Evolutionary conservation across 2,113 vertebrate genomes (phyloP), one percentile per base, ranked within the genome.

Genomic region (Chrysochloris asiatica): DNA sequence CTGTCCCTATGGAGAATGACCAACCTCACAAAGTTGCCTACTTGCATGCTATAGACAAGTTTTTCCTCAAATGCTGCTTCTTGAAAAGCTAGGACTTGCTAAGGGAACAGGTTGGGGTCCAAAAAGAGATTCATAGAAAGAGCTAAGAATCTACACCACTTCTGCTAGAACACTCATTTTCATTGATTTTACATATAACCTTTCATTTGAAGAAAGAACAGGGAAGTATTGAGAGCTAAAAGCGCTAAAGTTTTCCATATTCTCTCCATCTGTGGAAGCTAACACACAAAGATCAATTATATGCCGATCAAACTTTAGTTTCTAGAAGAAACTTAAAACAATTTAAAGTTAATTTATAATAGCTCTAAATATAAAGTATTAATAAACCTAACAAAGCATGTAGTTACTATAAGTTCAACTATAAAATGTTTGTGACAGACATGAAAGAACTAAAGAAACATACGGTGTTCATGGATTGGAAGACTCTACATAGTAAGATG

Each of bases 171-270:
- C 22, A 36, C 56, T 47, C n/a, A 67, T 47, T 47, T 89, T 83
- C 54, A 48, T 83, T 10, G 54, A 24, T 28, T 80, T 85, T n/a
- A n/a, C n/a, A n/a, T n/a, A n/a, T 48, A 87, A 12, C 16, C 50
- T 86, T 19, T 38, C 65, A 24, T 94, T 79, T 83, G 50, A 85
- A 86, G 24, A 76, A 94, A 87, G 33, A 79, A 78, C 36, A n/a
- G n/a, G n/a, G n/a, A n/a, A n/a, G n/a, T n/a, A n/a, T n/a, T n/a
- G n/a, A n/a, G n/a, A n/a, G n/a, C n/a, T n/a, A n/a, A n/a, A n/a
- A 17, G 14, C 12, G 78, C 33, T 72, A 77, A 52, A 50, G 1
- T n/a, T 89, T 77, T 43, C 21, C 26, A 43, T 76, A 22, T 24
- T 67, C 16, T 61, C 26, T 63, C 80, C 69, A 69, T 86, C 43